phyloP scores from a whole-genome alignment of 2,888 invertebrate genomes.

The Erannis defoliaria region DNA sequence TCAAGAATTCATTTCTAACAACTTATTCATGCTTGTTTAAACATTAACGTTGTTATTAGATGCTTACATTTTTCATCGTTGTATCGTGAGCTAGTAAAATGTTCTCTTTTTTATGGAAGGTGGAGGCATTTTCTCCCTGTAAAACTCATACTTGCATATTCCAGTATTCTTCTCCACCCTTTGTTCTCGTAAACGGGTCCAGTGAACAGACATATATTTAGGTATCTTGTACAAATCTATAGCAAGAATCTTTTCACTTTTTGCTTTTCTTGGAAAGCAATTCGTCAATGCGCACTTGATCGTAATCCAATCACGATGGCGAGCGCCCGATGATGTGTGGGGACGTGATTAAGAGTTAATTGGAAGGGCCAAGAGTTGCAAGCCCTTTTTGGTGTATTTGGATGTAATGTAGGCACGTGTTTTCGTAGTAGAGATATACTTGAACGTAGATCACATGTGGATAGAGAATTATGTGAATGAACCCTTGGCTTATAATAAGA shows the following conservation, averaged over 20 bases:
- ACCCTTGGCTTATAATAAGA: neutral
- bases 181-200: neutral
- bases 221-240: neutral
- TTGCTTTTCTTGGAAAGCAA: slow-evolving; percentile 12
- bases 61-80: neutral
- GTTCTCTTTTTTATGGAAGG: neutral
- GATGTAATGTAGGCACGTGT: slow-evolving; percentile 19
- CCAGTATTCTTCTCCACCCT: neutral
- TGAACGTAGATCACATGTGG: neutral
- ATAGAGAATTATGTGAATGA: neutral
- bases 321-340: slow-evolving; percentile 49
- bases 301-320: slow-evolving; percentile 48
- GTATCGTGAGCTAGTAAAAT: neutral
- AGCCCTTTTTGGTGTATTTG: slow-evolving; percentile 43
- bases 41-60: slow-evolving; percentile 4
- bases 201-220: no score
- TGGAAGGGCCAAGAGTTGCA: slow-evolving; percentile 54
- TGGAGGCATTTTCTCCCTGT: no score
- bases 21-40: neutral
- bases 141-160: no score
- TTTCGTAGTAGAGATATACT: neutral
- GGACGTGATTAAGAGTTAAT: slow-evolving; percentile 63
- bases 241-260: neutral
- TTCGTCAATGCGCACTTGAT: slow-evolving; percentile 31
- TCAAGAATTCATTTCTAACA: neutral